Percentiles rank a stretch among this genome's conserved stretches.
phyloP scores from a whole-genome alignment of 2,888 invertebrate genomes.

The Deroplatys truncata region DNA sequence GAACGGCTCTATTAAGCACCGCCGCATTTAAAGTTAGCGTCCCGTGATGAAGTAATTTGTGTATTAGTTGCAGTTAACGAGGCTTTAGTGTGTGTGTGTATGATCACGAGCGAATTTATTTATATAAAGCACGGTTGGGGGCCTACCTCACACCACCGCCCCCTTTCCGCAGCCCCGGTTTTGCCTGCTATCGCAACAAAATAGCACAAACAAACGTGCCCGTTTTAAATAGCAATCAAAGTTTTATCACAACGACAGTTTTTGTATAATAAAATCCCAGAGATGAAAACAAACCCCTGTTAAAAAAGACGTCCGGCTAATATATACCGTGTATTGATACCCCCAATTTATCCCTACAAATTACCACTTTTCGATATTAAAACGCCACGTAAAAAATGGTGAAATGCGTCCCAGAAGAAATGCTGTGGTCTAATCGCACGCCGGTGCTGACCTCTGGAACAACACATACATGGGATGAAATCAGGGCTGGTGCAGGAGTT shows the following conservation, averaged over 20 bases:
- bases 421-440: slow-evolving; percentile 19
- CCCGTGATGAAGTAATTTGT: slow-evolving; percentile 11
- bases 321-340: slow-evolving; percentile 3
- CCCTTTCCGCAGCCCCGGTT: not conserved
- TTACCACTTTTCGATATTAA: slow-evolving; percentile 4
- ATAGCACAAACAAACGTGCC: slow-evolving; percentile 2
- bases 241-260: slow-evolving; percentile 23
- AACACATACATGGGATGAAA: not conserved
- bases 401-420: slow-evolving; percentile 29
- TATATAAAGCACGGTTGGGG: not conserved
- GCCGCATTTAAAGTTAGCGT: not conserved
- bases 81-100: not conserved
- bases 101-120: not conserved
- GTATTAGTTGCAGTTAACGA: slow-evolving; percentile 13
- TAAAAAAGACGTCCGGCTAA: not conserved
- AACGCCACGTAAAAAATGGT: slow-evolving; percentile 5
- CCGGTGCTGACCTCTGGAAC: not conserved
- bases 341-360: slow-evolving; percentile 9
- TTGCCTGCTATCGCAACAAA: not conserved
- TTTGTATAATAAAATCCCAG: slow-evolving; percentile 10
- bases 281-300: not conserved
- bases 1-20: not conserved
- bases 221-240: slow-evolving; percentile 22
- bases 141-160: not conserved
- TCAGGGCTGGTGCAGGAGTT: not conserved